Conservation (phyloP, 2,797 vertebrate genomes). For the Lutjanus campechanus region DNA sequence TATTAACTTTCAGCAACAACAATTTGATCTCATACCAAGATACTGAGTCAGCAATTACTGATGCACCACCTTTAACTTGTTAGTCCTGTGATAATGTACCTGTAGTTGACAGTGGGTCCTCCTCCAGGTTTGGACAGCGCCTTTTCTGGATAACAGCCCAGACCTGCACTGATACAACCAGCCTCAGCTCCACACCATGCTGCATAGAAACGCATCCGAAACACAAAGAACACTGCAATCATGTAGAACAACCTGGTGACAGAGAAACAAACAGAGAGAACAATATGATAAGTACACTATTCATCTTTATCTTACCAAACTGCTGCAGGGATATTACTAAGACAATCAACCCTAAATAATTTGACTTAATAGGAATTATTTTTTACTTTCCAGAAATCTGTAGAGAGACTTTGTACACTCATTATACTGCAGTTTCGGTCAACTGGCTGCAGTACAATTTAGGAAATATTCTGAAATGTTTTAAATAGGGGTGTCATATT, state of each 20-base stretch:
- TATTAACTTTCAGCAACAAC: not conserved
- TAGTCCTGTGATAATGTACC: conserved; percentile 65
- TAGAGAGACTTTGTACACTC: not conserved
- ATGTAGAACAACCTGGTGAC: conserved; percentile 91
- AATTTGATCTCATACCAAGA: not conserved
- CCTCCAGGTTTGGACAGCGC: conserved; percentile 90
- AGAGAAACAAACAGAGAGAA: not conserved
- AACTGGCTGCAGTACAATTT: not conserved
- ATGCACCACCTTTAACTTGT: not conserved
- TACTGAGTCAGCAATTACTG: not conserved
- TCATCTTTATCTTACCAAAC: not conserved
- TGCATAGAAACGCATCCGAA: conserved; percentile 94
- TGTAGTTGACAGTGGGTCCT: conserved; percentile 89
- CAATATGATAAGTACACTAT: not conserved
- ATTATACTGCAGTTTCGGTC: not conserved
- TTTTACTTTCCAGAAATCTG: not conserved
- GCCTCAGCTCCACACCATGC: conserved; percentile 93
- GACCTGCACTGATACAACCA: conserved; percentile 90
- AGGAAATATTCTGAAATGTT: not conserved
- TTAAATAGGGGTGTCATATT: too few relatives aligned
- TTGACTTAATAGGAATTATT: not conserved
- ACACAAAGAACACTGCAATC: conserved; percentile 91
- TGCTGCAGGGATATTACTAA: not conserved
- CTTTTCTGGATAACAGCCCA: conserved; percentile 92
- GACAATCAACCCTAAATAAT: not conserved